Evolutionary conservation across 2,113 vertebrate genomes (phyloP).

Genomic region (Balaenoptera acutorostrata): DNA sequence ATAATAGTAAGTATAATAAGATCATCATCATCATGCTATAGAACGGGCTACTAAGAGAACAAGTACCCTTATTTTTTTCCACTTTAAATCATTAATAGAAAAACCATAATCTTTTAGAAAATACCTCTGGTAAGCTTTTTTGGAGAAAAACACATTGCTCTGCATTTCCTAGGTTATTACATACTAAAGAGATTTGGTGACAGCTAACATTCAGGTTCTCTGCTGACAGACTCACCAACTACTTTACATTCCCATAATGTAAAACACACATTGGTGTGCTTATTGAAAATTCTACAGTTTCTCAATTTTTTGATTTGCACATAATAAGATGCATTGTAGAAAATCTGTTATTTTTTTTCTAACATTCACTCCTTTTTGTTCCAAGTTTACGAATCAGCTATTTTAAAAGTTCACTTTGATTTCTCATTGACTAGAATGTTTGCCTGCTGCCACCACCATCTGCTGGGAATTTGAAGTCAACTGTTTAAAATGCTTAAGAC

Average conservation of each 20-base stretch:
- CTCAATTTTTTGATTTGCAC: conserved; percentile 21
- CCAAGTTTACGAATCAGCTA: conserved; percentile 41
- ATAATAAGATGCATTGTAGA: not conserved
- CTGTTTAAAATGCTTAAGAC: not conserved
- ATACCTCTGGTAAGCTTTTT: not conserved
- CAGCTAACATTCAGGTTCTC: not conserved
- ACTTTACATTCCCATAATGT: not conserved
- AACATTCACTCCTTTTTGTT: conserved; percentile 6
- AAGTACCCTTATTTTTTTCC: too few relatives aligned
- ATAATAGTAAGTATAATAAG: not conserved
- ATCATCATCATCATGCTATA: not conserved
- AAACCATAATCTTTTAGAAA: not conserved
- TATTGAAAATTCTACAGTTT: not conserved
- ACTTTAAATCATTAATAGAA: not conserved
- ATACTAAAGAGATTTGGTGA: not conserved
- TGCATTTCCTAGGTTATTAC: not conserved
- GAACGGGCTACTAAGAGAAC: not conserved
- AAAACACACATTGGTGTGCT: not conserved
- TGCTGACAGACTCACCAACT: not conserved
- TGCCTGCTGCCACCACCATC: conserved; percentile 5
- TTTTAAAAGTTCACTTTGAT: conserved; percentile 37
- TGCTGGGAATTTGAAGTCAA: conserved; percentile 11
- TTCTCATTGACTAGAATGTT: not conserved
- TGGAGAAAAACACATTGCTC: not conserved
- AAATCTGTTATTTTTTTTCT: not conserved